These are phyloP conservation scores for Heliconius ethilla DNA, from an alignment of 2,888 invertebrate species.

Conservation along the genomic window DNA sequence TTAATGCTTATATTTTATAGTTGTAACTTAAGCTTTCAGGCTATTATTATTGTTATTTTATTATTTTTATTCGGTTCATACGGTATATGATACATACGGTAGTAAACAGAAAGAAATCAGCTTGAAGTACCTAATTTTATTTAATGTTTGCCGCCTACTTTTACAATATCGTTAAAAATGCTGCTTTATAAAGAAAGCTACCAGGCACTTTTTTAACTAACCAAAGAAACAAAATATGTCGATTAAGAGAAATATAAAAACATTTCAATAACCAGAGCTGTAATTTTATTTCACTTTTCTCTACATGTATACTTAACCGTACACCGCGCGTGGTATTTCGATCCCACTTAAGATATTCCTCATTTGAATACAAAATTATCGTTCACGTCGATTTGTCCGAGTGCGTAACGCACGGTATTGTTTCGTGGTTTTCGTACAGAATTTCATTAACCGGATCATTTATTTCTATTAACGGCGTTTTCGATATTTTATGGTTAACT, in stretches of 20 bases:
- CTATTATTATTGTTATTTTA: too few species aligned
- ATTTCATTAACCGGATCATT: constrained; percentile 57
- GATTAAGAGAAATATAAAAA: too few species aligned
- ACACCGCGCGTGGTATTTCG: constrained; percentile 48
- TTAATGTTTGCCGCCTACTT: too few species aligned
- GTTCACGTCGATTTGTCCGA: constrained; percentile 54
- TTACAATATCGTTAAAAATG: too few species aligned
- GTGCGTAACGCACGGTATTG: constrained; percentile 54
- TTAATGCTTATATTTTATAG: background rate
- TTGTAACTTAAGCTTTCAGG: background rate
- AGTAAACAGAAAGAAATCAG: too few species aligned
- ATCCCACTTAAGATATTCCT: constrained; percentile 75
- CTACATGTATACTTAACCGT: constrained; percentile 53
- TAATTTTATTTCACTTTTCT: constrained; percentile 49
- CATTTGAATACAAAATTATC: constrained; percentile 75
- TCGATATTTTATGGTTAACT: constrained; percentile 6
- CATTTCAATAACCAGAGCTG: too few species aligned
- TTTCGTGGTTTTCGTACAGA: constrained; percentile 52
- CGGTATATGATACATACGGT: too few species aligned
- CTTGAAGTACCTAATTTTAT: too few species aligned
- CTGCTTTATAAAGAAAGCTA: too few species aligned
- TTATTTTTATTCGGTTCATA: too few species aligned
- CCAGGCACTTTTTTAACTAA: too few species aligned
- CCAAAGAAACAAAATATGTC: too few species aligned
- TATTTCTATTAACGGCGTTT: constrained; percentile 51